A percentile compares a stretch with the other conserved stretches of the same genome.
These are phyloP conservation scores for Argyrosomus japonicus DNA, from an alignment of 2,113 vertebrate species.

Conservation along the genomic window DNA sequence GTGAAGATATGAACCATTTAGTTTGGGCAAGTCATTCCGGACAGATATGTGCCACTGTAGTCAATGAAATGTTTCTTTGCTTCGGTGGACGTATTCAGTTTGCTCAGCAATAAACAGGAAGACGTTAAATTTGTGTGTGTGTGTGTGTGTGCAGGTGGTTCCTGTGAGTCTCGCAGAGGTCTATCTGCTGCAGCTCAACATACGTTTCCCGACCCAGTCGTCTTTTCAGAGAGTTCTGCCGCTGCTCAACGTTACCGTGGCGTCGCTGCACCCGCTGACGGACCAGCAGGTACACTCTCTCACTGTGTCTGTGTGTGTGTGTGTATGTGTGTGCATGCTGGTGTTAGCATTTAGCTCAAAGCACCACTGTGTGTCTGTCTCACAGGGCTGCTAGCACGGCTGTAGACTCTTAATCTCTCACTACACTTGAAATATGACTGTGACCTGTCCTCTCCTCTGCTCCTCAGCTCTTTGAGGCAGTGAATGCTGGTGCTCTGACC, in stretches of 20 bases:
- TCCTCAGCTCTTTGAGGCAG: slow-evolving; percentile 89
- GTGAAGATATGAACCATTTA: no score
- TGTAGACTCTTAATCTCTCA: not conserved
- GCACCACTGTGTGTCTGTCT: not conserved
- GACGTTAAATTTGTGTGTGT: not conserved
- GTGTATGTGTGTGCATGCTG: not conserved
- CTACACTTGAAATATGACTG: not conserved
- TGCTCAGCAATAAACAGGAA: not conserved
- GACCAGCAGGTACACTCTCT: slow-evolving; percentile 88
- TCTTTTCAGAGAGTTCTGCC: slow-evolving; percentile 96
- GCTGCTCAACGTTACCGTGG: slow-evolving; percentile 94
- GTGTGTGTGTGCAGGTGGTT: slow-evolving; percentile 84
- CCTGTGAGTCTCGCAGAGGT: slow-evolving; percentile 96
- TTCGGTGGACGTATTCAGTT: not conserved
- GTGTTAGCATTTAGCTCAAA: not conserved
- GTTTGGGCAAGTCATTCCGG: no score
- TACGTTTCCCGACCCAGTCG: slow-evolving; percentile 97
- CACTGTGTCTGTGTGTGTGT: no score
- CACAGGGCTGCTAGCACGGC: not conserved
- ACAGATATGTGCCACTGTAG: no score
- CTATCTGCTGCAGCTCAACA: slow-evolving; percentile 96
- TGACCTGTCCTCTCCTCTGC: not conserved
- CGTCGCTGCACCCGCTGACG: slow-evolving; percentile 95
- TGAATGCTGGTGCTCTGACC: slow-evolving; percentile 80
- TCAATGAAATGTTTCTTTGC: not conserved